A percentile compares a stretch with the other conserved stretches of the same genome.
These are phyloP conservation scores for Rotaria magnacalcarata DNA, from an alignment of 2,888 invertebrate genomes.

Conservation along the genomic window DNA sequence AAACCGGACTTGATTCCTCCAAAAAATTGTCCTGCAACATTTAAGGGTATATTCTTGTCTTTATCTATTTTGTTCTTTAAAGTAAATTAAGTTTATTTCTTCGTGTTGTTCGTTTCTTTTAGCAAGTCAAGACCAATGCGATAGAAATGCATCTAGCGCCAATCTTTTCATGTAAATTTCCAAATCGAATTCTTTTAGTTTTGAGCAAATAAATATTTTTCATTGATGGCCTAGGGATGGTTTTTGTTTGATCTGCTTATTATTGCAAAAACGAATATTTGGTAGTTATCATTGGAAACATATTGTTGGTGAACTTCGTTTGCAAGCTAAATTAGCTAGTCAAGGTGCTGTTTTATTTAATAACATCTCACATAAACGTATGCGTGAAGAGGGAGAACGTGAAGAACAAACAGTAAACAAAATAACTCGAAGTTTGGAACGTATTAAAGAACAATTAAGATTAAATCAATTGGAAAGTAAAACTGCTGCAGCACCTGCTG, in stretches of 20 bases:
- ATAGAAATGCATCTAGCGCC: not conserved
- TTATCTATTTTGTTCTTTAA: not conserved
- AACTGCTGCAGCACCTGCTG: not conserved
- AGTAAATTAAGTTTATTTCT: not conserved
- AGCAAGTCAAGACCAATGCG: not conserved
- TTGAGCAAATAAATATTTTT: not conserved
- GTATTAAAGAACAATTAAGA: constrained; percentile 43
- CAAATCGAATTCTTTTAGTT: not conserved
- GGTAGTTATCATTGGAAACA: constrained; percentile 93
- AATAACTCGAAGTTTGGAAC: constrained; percentile 38
- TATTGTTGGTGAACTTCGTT: constrained; percentile 87
- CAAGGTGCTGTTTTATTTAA: constrained; percentile 51
- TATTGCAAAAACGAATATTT: constrained; percentile 84
- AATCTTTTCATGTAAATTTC: not conserved
- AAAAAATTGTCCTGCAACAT: not conserved
- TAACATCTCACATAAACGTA: constrained; percentile 37
- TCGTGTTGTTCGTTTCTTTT: too few relatives aligned
- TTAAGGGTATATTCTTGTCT: not conserved
- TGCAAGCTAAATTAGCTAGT: constrained; percentile 85
- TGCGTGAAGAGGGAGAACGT: constrained; percentile 11
- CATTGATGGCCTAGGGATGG: constrained; percentile 58
- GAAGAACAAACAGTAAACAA: constrained; percentile 42
- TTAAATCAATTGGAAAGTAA: not conserved
- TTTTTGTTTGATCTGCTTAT: constrained; percentile 83
- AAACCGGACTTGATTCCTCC: not conserved